Base-by-base conservation (phyloP, 1,140 invertebrate species). In the Formica selysi region DNA sequence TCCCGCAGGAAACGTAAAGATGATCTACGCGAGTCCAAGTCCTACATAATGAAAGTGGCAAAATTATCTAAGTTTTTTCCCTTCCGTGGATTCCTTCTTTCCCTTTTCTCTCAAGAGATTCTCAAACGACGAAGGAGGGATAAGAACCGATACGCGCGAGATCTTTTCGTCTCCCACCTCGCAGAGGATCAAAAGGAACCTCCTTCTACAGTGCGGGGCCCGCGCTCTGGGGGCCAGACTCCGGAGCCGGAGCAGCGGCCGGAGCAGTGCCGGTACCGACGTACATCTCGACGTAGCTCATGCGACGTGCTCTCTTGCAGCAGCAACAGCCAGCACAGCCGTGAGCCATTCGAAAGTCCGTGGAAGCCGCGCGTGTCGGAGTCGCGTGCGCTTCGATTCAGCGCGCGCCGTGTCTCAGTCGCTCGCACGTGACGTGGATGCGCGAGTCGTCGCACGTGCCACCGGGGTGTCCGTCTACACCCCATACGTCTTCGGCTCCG, bases 331-430 rank as follows among this genome's bases (percentile, higher is more conserved):
- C 62, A 48, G 36, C 67, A 59, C 16, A 19, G 8, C 54, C 26
- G 36, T 22, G 62, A 51, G 29, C 44, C 79, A 81, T 81, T 83
- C 68, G 79, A 83, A 83, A 83, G 79, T 83, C 68, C 68, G 54
- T 57, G 68, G 68, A 61, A 83, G 38, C 29, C 83, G 73, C 57
- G 64, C 59, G 65, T 54, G 32, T 65, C 54, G 54, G 38, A 79
- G 38, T 80, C 65, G 64, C 61, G n/a, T 38, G 61, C 3, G 54
- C 36, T 10, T 57, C 54, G 54, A 51, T 51, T 51, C 48, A 51
- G 48, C 48, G 48, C 73, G 51, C 22, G 36, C 19, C 51, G 32
- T 67, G 36, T 54, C 61, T 76, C 76, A 76, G 84, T 68, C 26
- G 84, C 48, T 65, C 38, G 83, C 83, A 68, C 76, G 76, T 79